Conservation (phyloP, 2,797 vertebrate species). For the Bufotes viridis region DNA sequence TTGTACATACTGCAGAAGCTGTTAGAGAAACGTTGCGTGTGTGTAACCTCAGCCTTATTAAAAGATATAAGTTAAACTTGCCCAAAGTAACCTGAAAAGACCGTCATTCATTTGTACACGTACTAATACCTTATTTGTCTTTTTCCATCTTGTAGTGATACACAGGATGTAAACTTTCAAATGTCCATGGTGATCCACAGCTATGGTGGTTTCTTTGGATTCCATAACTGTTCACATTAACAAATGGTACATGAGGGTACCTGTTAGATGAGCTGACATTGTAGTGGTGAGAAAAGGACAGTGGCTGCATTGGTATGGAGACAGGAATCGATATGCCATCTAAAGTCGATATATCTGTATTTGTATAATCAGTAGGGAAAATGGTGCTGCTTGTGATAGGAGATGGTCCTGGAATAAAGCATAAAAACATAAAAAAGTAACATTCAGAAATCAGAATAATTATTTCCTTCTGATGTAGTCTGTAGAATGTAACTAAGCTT, state of each 20-base stretch:
- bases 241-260: slow-evolving; percentile 37
- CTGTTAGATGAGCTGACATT: slow-evolving; percentile 1
- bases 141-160: slow-evolving; percentile 32
- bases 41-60: too few species aligned
- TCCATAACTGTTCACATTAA: slow-evolving; percentile 43
- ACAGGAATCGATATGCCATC: slow-evolving; percentile 40
- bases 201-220: neutral
- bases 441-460: too few species aligned
- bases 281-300: slow-evolving; percentile 46
- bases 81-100: neutral
- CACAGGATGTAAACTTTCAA: slow-evolving; percentile 40
- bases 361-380: slow-evolving; percentile 26
- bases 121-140: neutral
- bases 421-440: neutral
- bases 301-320: neutral
- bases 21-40: too few species aligned
- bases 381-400: neutral
- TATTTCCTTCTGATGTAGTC: neutral
- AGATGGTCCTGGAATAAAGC: slow-evolving; percentile 46
- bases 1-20: neutral
- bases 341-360: slow-evolving; percentile 20
- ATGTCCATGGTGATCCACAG: slow-evolving; percentile 38
- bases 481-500: neutral
- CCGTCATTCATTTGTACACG: neutral
- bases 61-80: neutral